Conservation (phyloP, 2,113 vertebrate genomes). For the Hypanus sabinus region DNA sequence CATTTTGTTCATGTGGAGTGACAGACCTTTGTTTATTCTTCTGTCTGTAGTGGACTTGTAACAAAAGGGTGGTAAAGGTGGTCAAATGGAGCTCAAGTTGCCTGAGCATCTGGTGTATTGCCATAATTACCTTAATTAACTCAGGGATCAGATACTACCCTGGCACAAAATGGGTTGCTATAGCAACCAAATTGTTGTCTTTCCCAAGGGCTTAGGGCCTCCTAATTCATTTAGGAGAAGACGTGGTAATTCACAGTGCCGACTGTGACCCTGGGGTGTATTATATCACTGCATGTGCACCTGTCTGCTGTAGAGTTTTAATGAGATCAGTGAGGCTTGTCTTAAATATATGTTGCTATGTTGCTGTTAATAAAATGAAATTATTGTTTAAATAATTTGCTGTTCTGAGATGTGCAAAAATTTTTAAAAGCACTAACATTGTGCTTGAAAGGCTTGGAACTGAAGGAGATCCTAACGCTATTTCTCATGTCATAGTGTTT, state of each 20-base stretch:
- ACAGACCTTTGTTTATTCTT: conserved; percentile 22
- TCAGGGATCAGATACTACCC: conserved; percentile 30
- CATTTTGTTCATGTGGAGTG: conserved; percentile 14
- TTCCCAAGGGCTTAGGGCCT: conserved; percentile 32
- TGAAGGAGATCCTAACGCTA: neutral
- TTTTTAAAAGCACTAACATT: neutral
- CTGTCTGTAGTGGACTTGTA: neutral
- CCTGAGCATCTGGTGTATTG: conserved; percentile 30
- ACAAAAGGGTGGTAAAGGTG: conserved; percentile 32
- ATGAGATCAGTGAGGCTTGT: conserved; percentile 14
- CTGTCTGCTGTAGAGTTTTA: conserved; percentile 6
- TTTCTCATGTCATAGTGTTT: neutral
- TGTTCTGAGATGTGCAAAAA: neutral
- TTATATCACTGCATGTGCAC: conserved; percentile 32
- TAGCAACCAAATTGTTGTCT: conserved; percentile 34
- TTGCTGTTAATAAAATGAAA: conserved; percentile 15
- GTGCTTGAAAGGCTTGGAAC: neutral
- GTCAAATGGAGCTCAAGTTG: conserved; percentile 26
- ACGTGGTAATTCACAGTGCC: conserved; percentile 21
- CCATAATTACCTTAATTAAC: conserved; percentile 37
- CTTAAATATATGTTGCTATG: neutral
- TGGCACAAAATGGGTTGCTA: conserved; percentile 34
- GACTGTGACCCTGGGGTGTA: conserved; percentile 21
- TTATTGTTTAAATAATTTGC: neutral
- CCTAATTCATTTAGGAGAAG: conserved; percentile 34